Evolutionary conservation across 2,888 invertebrate genomes (phyloP), one percentile per base, ranked within the genome.

Genomic region (Dryadula phaetusa): DNA sequence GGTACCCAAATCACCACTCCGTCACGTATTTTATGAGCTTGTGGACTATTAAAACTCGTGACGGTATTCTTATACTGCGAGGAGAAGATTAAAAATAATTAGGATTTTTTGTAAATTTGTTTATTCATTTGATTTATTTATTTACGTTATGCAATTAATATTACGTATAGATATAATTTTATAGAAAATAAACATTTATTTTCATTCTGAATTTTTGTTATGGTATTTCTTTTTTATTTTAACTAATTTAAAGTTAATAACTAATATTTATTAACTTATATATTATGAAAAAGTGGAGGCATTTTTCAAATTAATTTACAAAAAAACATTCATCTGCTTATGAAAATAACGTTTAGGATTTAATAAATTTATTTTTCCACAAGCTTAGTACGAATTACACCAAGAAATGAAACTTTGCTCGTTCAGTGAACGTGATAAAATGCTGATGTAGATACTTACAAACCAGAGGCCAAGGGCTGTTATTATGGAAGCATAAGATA

Each of bases 401-500:
- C n/a, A 32, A 54, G 44, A 54, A 64, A 64, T 44, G 28, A 28
- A 44, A 54, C 44, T 64, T 53, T 54, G 42, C 53, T 64, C 63
- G 53, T 44, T 44, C 20, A 44, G 20, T 25, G 44, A 40, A 62
- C 62, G 52, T 62, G 62, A 52, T 40, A 18, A 52, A 62, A 62
- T 42, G 40, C 52, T 62, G 62, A 64, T 32, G 44, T 54, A 22
- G 42, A 44, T 54, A 64, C 54, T 64, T 44, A 54, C 16, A 32
- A 25, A 54, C 44, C 42, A 28, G 60, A 60, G 60, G 60, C 60
- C 60, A 60, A 60, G 60, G 42, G 60, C 32, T 44, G 42, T 46
- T 46, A 42, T 44, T 44, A 42, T 42, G 60, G 10, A 60, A 20
- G 44, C 60, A 25, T 60, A 60, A 60, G 32, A 44, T 60, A 60